These are phyloP conservation scores for Eilema depressum DNA, from an alignment of 2,888 invertebrate genomes.

Conservation along the genomic window DNA sequence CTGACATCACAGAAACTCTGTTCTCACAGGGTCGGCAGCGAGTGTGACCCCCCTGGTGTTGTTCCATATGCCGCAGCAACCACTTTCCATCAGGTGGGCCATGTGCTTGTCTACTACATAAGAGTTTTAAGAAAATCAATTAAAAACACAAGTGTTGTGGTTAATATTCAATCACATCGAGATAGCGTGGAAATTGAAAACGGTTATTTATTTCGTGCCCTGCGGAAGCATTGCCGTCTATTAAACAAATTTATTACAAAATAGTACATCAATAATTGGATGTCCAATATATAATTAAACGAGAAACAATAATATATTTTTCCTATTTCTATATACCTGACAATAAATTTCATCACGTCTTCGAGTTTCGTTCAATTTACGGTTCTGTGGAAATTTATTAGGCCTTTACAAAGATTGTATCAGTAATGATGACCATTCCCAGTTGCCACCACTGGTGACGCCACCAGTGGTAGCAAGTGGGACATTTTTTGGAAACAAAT, in stretches of 20 bases:
- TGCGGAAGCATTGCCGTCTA: slow-evolving; percentile 52
- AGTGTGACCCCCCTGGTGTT: no score
- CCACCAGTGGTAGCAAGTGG: no score
- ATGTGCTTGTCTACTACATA: no score
- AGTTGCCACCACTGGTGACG: no score
- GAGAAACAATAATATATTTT: slow-evolving; percentile 3
- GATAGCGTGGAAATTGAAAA: slow-evolving; percentile 49
- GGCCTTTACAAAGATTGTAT: neutral
- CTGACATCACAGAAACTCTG: no score
- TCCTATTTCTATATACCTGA: neutral
- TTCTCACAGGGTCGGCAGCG: no score
- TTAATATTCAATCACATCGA: slow-evolving; percentile 44
- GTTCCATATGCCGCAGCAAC: no score
- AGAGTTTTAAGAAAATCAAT: no score
- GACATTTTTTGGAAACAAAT: no score
- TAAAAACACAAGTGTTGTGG: slow-evolving; percentile 38
- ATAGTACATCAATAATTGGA: slow-evolving; percentile 56
- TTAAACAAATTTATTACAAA: slow-evolving; percentile 57
- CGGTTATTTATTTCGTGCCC: slow-evolving; percentile 55
- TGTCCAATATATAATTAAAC: slow-evolving; percentile 40
- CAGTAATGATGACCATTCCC: no score
- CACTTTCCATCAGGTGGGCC: no score
- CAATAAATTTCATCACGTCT: neutral
- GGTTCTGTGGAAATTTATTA: neutral
- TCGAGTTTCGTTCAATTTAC: neutral